These are phyloP conservation scores for Antrozous pallidus DNA, from an alignment of 2,797 vertebrate species.

Conservation along the genomic window DNA sequence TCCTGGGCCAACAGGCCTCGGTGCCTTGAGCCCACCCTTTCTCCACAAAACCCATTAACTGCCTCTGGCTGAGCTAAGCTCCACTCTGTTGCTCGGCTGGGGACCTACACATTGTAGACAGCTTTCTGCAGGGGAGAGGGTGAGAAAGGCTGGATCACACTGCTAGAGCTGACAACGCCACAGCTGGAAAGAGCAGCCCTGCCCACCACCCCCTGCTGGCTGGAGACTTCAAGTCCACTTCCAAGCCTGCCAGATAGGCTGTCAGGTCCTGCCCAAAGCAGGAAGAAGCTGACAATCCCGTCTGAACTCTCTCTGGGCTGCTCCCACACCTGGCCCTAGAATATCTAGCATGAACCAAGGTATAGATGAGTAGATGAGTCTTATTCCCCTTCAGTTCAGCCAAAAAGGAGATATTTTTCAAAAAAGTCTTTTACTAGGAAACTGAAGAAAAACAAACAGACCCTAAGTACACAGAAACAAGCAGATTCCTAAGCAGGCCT, in stretches of 20 bases:
- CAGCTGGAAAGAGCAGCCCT: neutral
- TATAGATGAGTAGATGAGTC: neutral
- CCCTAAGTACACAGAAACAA: neutral
- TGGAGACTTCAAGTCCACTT: neutral
- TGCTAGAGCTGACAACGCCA: neutral
- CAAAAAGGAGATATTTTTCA: neutral
- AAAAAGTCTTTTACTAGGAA: slow-evolving; percentile 40
- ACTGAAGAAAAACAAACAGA: slow-evolving; percentile 31
- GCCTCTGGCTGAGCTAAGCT: neutral
- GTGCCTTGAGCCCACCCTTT: neutral
- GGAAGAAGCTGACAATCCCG: neutral
- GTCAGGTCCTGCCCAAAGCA: neutral
- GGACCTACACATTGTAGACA: neutral
- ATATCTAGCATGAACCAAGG: neutral
- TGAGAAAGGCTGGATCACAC: neutral
- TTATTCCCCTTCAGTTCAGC: slow-evolving; percentile 10
- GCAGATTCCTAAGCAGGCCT: slow-evolving; percentile 25
- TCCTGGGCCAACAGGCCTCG: neutral
- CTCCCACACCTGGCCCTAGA: slow-evolving; percentile 14
- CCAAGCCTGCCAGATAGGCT: neutral
- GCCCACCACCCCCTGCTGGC: neutral
- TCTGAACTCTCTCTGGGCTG: neutral
- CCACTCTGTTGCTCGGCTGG: neutral
- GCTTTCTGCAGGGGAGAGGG: neutral
- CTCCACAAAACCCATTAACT: neutral